Base-by-base conservation (phyloP, 2,888 invertebrate species). In the Baccha elongata region DNA sequence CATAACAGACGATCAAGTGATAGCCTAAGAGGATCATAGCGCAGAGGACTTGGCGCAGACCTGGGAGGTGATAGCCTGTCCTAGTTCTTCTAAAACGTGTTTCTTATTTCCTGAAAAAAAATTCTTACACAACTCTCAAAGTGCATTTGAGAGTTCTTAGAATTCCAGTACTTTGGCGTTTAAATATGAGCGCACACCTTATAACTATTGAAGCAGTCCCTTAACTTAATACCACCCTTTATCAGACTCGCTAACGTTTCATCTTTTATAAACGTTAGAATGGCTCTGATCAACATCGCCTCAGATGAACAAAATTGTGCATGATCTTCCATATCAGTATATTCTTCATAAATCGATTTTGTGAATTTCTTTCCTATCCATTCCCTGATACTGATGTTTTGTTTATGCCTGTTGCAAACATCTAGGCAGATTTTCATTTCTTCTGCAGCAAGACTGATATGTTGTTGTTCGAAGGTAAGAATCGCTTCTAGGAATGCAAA, bases 221-320 rank as follows among this genome's bases (percentile, higher is more conserved):
- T 93, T 86, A 99, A 96, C 92, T 98, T 97, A 85, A 99, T 92
- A 44, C 98, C 97, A 85, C 98, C 98, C 89, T 96, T 96, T 83
- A 99, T 95, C 87, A 99, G 95, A 88, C 97, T 97, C 62, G 96
- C 93, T 78, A 99, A 92, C 46, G 96, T 98, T 90, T 99, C 99
- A 88, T 99, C 98, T 88, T 98, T 98, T 88, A 98, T 94, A 88
- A 99, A 97, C 13, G 97, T 96, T 84, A 99, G 93, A 88, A 98
- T 93, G 0, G 99, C 96, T 88, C 96, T 94, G 75, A 98, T 92
- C 55, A 99, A 92, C 53, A 98, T 92, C 32, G 96, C 95, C 90
- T 99, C 99, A 0, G 99, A 98, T 89, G 97, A 96, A 89, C 98
- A 98, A 37, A 99, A 91, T 89, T 99, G 99, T 0, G 99, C 98